Evolutionary conservation across 35 echinoderm and acorn worm species (phyloP), one percentile per base, ranked within the genome.

Genomic region (Lytechinus variegatus): DNA sequence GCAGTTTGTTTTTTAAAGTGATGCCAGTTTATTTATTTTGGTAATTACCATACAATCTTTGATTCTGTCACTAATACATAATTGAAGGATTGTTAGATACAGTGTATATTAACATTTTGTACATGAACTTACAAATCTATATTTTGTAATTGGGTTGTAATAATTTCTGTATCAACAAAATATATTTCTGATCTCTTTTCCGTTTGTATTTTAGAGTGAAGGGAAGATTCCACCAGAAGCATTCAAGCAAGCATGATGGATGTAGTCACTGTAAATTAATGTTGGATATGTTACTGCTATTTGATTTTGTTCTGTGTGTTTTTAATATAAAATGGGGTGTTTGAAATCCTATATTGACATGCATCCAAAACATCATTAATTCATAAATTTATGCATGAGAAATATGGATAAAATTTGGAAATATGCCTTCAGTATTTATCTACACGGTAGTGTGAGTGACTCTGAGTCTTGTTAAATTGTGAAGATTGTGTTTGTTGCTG

Each of bases 171-270:
- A 58, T 9, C 56, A 28, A 14, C 52, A 28, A 52, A 2, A 88
- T 28, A 14, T 88, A 52, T 8, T 21, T 44, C n/a, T 33, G 9
- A 8, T 90, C 16, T 90, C 52, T 90, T 5, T 52, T 52, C 11
- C 9, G 8, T 90, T 90, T 90, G 16, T 90, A 29, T 90, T 90
- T 90, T 54, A 93, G 92, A 93, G 54, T 16, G 52, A 57, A 93
- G 92, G 92, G 27, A 54, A 93, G 28, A 93, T 93, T 13, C 92
- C 92, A 57, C 53, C 92, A 55, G 92, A 93, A 93, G 92, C 92
- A 27, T 93, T 93, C 92, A 93, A 93, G 92, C 52, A 93, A 57
- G 55, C 28, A 27, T 93, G 52, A 90, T 90, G 88, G 27, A 90
- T 79, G 6, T 24, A 79, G 56, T 58, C 56, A 44, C 13, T 79